Percentiles rank a stretch among this genome's conserved stretches.
These are phyloP conservation scores for Mus caroli DNA, from an alignment of 2,797 vertebrate species.

Conservation along the genomic window DNA sequence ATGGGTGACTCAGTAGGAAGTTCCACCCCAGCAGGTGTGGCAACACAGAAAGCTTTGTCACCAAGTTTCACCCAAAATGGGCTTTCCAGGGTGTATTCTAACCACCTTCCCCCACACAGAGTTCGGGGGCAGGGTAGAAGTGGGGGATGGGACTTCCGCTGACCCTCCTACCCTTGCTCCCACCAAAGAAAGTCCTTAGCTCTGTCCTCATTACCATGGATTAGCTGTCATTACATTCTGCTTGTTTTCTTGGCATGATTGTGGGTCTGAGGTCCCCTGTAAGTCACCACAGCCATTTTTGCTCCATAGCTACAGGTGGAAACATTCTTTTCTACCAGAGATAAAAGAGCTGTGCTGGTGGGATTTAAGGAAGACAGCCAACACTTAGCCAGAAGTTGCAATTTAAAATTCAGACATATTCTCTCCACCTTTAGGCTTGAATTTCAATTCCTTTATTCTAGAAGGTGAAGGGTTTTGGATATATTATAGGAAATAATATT, in stretches of 20 bases:
- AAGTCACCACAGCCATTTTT: neutral
- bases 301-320: neutral
- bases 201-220: neutral
- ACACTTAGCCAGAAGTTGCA: conserved; percentile 28
- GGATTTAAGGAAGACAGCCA: conserved; percentile 1
- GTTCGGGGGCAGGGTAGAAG: neutral
- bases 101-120: neutral
- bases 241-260: neutral
- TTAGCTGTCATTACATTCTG: neutral
- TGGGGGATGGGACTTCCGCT: neutral
- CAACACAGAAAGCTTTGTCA: neutral
- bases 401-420: conserved; percentile 38
- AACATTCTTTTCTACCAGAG: neutral
- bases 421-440: neutral
- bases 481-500: conserved; percentile 35
- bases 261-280: neutral
- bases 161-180: neutral
- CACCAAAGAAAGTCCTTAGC: neutral
- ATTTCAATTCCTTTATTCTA: conserved; percentile 35
- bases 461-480: conserved; percentile 37
- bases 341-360: neutral
- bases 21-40: neutral
- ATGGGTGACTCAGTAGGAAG: neutral
- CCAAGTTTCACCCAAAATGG: neutral
- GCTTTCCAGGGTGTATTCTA: neutral